Evolutionary conservation across 2,888 invertebrate genomes (phyloP), one percentile per base, ranked within the genome.

Genomic region (Ramazzottius varieornatus): DNA sequence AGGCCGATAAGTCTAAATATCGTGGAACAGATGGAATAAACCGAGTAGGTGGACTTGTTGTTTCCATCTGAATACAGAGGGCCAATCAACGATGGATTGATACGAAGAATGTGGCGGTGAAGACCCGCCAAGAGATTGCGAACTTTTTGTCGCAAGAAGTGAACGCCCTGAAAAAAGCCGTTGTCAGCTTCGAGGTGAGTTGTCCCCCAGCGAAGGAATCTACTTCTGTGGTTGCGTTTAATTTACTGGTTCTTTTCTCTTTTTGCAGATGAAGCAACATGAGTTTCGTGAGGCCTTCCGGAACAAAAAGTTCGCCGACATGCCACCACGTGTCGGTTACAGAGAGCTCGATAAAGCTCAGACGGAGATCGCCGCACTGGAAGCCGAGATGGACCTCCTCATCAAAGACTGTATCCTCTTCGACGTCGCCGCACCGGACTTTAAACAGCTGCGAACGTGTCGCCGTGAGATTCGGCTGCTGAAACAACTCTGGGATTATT

Each of bases 401-500:
- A 86, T 88, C 72, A 84, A 86, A 70, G 89, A 91, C 1, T 93
- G 93, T 0, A 86, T 86, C 1, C 78, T 94, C 63, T 94, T 94
- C 78, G 94, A 94, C 79, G 92, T 94, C 1, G 86, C 83, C 71
- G 86, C 92, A 29, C 90, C 93, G 0, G 93, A 94, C 74, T 94
- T 92, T 73, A 93, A 92, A 73, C 81, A 88, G 68, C 76, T 94
- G 65, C 88, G 86, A 72, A 88, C 90, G 75, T 93, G 93, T 73
- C 82, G 92, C 68, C 87, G 86, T 73, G 94, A 94, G 76, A 77
- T 93, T 67, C 81, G 83, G 71, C 68, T 77, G 64, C 71, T 78
- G n/a, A 74, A 90, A 83, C 88, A 89, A 82, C 81, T 94, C 16
- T 94, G 94, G 94, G 93, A 94, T 78, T 92, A 93, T 74, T 85